Base-by-base conservation (phyloP, 2,797 vertebrate genomes). In the Rhynchonycteris naso region DNA sequence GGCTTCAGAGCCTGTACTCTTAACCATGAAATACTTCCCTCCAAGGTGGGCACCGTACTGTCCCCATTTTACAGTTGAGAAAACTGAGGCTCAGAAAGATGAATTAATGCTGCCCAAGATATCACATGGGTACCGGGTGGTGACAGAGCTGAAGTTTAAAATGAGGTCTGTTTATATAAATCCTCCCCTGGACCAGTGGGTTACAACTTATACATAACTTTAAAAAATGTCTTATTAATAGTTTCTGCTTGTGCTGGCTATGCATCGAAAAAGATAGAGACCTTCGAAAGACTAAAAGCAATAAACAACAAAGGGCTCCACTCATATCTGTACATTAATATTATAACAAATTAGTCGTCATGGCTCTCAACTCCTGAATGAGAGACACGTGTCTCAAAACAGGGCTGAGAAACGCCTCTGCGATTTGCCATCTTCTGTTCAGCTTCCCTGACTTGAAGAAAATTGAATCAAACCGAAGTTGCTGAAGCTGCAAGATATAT, bases 401-500 rank as follows among this genome's bases (percentile, higher is more conserved):
- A 35, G 43, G 66, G 83, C 54, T 15, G 10, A 82, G 58, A 91
- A 88, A 81, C 1, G 47, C 16, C 47, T 61, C 30, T 38, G 38
- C 65, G 38, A 59, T 83, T 92, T 56, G 56, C 47, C 61, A 81
- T 71, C 68, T 22, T 33, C 19, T 92, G 85, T 56, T 76, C 56
- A 14, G 28, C 72, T 96, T 76, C 7, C 58, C 89, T 90, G 52
- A 92, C 81, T 94, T 76, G 59, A 90, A 89, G 79, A 92, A 86
- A 92, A 81, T 1, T 72, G 54, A 92, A 72, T 90, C 35, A 71
- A 92, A 93, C 33, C 21, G 88, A 91, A 91, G 56, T 65, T 92
- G 90, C 82, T 95, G n/a, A 94, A 94, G 79, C 65, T 85, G 90
- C 96, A 97, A 96, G 66, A 0, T 66, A 96, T 95, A 97, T 96